Percentiles rank a stretch among this genome's conserved stretches.
phyloP scores from a whole-genome alignment of 1,140 invertebrate species.

The Theocolax elegans region DNA sequence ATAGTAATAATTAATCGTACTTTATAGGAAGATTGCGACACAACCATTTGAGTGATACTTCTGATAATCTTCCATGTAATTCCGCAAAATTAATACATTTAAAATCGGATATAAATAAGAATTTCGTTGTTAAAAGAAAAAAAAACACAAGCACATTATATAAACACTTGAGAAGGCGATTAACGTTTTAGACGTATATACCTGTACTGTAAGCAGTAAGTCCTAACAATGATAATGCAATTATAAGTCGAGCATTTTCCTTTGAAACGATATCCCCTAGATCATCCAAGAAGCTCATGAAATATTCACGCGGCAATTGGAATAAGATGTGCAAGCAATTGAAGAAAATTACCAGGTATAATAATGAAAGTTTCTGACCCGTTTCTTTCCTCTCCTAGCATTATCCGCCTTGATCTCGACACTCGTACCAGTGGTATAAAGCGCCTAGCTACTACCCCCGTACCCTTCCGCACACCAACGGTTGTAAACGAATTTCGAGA shows the following conservation, averaged over 20 bases:
- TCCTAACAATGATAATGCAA: slow-evolving; percentile 11
- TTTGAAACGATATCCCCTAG: not conserved
- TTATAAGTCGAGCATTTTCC: slow-evolving; percentile 35
- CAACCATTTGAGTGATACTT: no score
- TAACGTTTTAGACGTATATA: no score
- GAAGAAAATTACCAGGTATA: slow-evolving; percentile 19
- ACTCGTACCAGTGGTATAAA: no score
- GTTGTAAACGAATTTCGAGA: slow-evolving; percentile 4
- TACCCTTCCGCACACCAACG: not conserved
- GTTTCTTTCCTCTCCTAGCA: not conserved
- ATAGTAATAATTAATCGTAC: no score
- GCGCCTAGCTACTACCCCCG: no score
- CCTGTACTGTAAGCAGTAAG: not conserved
- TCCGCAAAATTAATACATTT: no score
- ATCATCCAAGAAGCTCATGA: not conserved
- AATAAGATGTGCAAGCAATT: slow-evolving; percentile 18
- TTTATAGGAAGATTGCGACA: no score
- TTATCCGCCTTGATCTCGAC: not conserved
- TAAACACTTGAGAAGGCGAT: no score
- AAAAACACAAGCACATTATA: no score
- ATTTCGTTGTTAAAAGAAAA: no score
- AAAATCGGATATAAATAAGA: no score
- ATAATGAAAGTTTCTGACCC: slow-evolving; percentile 22
- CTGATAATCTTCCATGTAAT: no score
- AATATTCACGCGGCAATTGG: slow-evolving; percentile 11